Base-by-base conservation (phyloP, 2,888 invertebrate genomes). In the Pristionchus exspectatus region DNA sequence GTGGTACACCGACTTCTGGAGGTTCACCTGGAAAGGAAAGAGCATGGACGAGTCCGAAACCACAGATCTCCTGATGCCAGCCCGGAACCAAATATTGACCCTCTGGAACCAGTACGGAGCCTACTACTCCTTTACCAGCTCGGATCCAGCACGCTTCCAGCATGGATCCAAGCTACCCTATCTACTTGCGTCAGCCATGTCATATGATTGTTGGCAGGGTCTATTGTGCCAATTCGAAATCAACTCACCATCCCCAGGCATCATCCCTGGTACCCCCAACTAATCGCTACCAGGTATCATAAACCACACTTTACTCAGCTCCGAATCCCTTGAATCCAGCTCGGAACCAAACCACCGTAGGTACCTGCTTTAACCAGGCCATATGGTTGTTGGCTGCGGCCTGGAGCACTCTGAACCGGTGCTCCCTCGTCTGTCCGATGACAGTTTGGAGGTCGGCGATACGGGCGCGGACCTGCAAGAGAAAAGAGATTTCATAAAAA, bases 1-100 rank as follows among this genome's bases (percentile, higher is more conserved):
- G 96, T 98, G 98, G 96, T 98, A 99, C 95, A 99, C 98, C 38
- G 99, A 98, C 96, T 99, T 99, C 95, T 99, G 98, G 96, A 99
- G 98, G 94, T 98, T 97, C 87, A 99, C 98, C 92, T 92, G 72
- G 38, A 89, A 85, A 86, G 18, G 18, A 56, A 21, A 9, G 50
- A 16, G 21, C 38, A 5, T 21, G 10, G 21, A 14, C 1, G 56
- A 14, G 56, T 56, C 4, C 56, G 7, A 56, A 30, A 33, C 24
- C 38, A 56, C 59, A 21, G 59, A 27, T 5, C 38, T 2, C 12
- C 21, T 59, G 86, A 4, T 10, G 12, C 56, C 56, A 44, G 44
- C 44, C 44, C 44, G 44, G 44, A 44, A 44, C 44, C 44, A 44
- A 44, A 3, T 44, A 44, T 5, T 44, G 4, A 9, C 9, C 44